Conservation (phyloP, 2,888 invertebrate species). For the Volucella inanis region DNA sequence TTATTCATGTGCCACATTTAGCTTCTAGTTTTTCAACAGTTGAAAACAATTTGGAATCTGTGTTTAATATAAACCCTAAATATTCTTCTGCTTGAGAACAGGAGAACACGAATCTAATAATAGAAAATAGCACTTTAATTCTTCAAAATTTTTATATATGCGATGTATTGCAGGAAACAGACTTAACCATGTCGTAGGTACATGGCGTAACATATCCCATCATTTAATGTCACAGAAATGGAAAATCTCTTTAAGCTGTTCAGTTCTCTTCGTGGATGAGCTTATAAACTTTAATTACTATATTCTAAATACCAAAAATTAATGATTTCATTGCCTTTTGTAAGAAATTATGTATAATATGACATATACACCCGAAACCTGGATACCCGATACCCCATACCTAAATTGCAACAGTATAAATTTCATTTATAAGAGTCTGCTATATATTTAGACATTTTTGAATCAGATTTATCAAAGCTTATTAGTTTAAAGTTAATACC, state of each 20-base stretch:
- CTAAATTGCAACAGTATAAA: too few relatives aligned
- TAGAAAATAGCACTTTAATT: not conserved
- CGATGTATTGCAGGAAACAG: too few relatives aligned
- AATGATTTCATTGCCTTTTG: not conserved
- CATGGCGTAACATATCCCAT: not conserved
- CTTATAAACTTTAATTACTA: slow-evolving; percentile 10
- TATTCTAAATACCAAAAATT: slow-evolving; percentile 2
- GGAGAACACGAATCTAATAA: slow-evolving; percentile 1
- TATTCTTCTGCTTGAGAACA: not conserved
- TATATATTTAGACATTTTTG: too few relatives aligned
- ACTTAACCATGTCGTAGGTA: not conserved
- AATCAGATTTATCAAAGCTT: too few relatives aligned
- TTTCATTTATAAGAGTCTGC: too few relatives aligned
- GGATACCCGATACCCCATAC: too few relatives aligned
- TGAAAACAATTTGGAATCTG: too few relatives aligned
- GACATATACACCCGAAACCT: not conserved
- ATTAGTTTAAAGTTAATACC: too few relatives aligned
- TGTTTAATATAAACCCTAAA: too few relatives aligned
- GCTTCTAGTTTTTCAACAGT: too few relatives aligned
- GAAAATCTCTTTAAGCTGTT: slow-evolving; percentile 11
- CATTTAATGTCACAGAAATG: slow-evolving; percentile 5
- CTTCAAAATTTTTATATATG: not conserved
- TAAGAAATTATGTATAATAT: not conserved
- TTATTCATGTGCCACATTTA: too few relatives aligned
- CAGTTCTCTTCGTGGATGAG: slow-evolving; percentile 7